Conservation (phyloP, 2,113 vertebrate species). For the Psephotus haematonotus region DNA sequence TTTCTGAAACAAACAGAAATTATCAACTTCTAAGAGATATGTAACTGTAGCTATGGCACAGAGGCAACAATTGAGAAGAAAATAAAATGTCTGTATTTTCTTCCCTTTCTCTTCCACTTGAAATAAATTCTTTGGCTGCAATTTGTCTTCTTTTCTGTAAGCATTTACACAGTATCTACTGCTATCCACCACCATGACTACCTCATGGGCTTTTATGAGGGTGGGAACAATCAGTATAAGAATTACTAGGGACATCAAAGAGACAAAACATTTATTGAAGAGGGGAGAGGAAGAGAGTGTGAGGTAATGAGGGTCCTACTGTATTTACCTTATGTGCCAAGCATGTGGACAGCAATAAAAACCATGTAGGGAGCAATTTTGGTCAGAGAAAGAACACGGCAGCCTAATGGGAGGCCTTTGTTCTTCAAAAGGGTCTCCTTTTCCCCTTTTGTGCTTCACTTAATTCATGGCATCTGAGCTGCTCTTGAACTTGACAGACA, state of each 20-base stretch:
- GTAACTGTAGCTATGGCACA: not conserved
- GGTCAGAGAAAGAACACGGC: conserved; percentile 79
- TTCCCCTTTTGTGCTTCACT: conserved; percentile 81
- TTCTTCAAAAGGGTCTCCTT: conserved; percentile 83
- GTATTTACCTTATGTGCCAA: conserved; percentile 78
- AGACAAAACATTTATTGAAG: conserved; percentile 64
- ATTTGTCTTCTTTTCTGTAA: conserved; percentile 66
- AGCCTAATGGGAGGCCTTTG: conserved; percentile 81
- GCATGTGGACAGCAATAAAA: conserved; percentile 77
- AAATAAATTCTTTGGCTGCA: conserved; percentile 57
- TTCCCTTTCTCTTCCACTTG: conserved; percentile 59
- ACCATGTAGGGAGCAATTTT: conserved; percentile 75
- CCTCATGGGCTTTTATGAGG: conserved; percentile 59
- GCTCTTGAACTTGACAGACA: conserved; percentile 85
- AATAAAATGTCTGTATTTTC: conserved; percentile 41
- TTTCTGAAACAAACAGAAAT: conserved; percentile 31
- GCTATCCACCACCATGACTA: conserved; percentile 64
- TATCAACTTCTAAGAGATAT: not conserved
- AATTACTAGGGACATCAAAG: conserved; percentile 74
- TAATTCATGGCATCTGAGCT: conserved; percentile 84
- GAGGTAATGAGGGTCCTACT: conserved; percentile 76
- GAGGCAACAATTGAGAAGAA: conserved; percentile 19
- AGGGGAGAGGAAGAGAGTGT: conserved; percentile 59
- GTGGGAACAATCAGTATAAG: conserved; percentile 73
- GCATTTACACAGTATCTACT: conserved; percentile 61